Evolutionary conservation across 2,888 invertebrate species (phyloP).

Genomic region (Leptura quadrifasciata): DNA sequence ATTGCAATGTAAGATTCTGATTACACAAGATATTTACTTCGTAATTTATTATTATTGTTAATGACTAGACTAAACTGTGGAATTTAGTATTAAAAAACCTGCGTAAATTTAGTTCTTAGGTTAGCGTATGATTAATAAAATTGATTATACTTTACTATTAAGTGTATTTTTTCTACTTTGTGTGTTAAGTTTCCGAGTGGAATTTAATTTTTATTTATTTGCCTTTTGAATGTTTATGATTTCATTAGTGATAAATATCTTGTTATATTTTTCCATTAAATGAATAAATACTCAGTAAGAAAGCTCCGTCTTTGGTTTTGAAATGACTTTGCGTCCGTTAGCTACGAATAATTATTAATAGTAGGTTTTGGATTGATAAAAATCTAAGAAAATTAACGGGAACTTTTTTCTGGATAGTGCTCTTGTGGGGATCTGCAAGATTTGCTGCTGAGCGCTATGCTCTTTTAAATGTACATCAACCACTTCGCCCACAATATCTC

Average conservation of each 20-base stretch:
- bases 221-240: background rate
- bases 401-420: too few species aligned
- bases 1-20: constrained; percentile 2
- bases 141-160: constrained; percentile 26
- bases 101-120: constrained; percentile 44
- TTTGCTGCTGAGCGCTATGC: too few species aligned
- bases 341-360: too few species aligned
- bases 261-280: constrained; percentile 10
- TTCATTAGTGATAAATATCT: background rate
- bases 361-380: too few species aligned
- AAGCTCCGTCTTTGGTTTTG: too few species aligned
- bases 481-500: too few species aligned
- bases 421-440: too few species aligned
- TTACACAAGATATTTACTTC: constrained; percentile 27
- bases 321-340: too few species aligned
- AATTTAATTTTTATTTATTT: constrained; percentile 10
- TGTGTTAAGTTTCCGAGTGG: background rate
- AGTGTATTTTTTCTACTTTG: constrained; percentile 33
- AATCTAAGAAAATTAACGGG: too few species aligned
- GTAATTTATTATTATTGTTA: constrained; percentile 34
- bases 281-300: background rate
- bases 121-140: constrained; percentile 40
- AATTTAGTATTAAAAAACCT: constrained; percentile 53
- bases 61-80: constrained; percentile 47
- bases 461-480: too few species aligned